Evolutionary conservation across 2,888 invertebrate genomes (phyloP).

Genomic region (Dysmachus trigonus): DNA sequence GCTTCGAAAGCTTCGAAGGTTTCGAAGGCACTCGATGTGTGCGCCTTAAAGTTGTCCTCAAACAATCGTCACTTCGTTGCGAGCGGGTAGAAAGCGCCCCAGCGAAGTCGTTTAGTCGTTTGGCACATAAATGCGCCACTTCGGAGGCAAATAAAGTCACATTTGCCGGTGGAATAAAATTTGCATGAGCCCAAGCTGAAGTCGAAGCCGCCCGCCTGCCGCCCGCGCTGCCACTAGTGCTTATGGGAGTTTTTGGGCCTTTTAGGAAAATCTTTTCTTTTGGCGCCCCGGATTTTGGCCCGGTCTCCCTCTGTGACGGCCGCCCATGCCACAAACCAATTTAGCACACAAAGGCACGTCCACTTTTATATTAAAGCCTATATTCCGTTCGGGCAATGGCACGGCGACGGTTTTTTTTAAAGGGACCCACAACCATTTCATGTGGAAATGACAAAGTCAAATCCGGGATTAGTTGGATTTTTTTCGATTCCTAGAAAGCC

Average conservation of each 20-base stretch:
- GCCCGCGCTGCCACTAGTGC: not conserved
- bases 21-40: not conserved
- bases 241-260: not conserved
- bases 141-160: constrained; percentile 11
- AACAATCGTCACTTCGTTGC: constrained; percentile 9
- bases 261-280: not conserved
- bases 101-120: not conserved
- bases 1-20: not conserved
- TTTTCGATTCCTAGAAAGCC: not conserved
- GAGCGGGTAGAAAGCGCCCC: not conserved
- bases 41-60: not conserved
- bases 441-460: constrained; percentile 29
- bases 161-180: constrained; percentile 4
- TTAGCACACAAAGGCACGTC: constrained; percentile 20
- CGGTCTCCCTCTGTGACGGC: not conserved
- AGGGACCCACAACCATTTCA: not conserved
- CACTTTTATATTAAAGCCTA: constrained; percentile 1
- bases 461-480: constrained; percentile 20
- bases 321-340: not conserved
- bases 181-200: not conserved
- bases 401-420: not conserved
- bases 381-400: not conserved
- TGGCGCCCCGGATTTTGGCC: not conserved
- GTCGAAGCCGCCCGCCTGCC: too few relatives aligned
- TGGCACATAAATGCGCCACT: not conserved